Base-by-base conservation (phyloP, 2,888 invertebrate genomes). In the Acleris emargana region DNA sequence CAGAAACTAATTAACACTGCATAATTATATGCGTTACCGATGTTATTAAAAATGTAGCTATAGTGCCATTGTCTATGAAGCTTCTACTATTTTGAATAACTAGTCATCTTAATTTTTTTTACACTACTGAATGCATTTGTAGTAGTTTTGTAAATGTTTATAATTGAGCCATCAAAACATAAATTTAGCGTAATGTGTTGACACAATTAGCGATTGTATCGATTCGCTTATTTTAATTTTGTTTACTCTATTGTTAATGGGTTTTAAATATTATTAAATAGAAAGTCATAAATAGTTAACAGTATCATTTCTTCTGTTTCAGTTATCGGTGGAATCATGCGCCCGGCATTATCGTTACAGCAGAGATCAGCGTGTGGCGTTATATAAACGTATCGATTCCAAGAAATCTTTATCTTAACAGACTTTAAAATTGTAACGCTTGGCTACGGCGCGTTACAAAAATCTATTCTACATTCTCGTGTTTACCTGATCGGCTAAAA, bases 271-370 rank as follows among this genome's bases (percentile, higher is more conserved):
- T 64, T 49, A 22, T 54, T 49, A 72, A 73, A 69, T 75, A 71
- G 69, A 70, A 59, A 73, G 68, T 71, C 68, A 70, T 67, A 70
- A 60, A 70, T 70, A 70, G 68, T 71, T 67, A 67, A 72, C 77
- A 74, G 61, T 64, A 68, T 70, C 68, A 80, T 78, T 76, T 75
- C 78, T 80, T 80, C 79, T 75, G 81, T 88, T 87, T 59, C 90
- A 91, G 91, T 76, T 84, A 86, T 87, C 87, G 70, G 74, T 72
- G 75, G 80, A 81, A 88, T 82, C 86, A 90, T 89, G 89, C 83
- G 80, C 85, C 82, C 81, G 76, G 68, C 79, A 75, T 79, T 89
- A 87, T 89, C 91, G 76, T 72, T 75, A 57, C 76, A 76, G 75
- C 74, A 72, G 74, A 79, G 84, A 86, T 84, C 85, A 78, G 72